Conservation (phyloP, 2,888 invertebrate genomes). For the Luperina testacea region DNA sequence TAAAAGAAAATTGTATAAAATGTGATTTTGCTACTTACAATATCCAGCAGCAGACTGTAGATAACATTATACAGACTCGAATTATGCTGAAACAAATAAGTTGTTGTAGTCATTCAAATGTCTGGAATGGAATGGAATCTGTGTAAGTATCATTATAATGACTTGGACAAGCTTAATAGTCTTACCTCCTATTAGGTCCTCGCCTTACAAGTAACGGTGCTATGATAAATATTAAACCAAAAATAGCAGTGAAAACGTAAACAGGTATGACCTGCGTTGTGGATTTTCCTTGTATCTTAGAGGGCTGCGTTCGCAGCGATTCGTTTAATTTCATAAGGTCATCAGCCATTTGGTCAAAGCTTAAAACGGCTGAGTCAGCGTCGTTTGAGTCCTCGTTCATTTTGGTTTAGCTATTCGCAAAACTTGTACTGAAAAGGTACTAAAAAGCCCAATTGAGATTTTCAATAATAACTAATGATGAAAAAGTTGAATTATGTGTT, state of each 20-base stretch:
- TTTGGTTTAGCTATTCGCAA: neutral
- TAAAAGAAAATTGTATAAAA: neutral
- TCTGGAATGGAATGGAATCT: neutral
- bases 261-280: neutral
- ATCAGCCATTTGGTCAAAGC: neutral
- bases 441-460: neutral
- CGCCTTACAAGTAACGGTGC: constrained; percentile 70
- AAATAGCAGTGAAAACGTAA: constrained; percentile 65
- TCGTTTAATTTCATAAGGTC: too few relatives aligned
- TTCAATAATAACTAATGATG: neutral
- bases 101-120: neutral
- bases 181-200: constrained; percentile 74
- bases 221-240: constrained; percentile 72
- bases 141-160: neutral
- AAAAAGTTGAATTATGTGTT: neutral
- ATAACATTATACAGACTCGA: constrained; percentile 74
- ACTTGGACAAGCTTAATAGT: neutral
- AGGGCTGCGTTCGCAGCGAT: too few relatives aligned
- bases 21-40: constrained; percentile 72
- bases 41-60: constrained; percentile 76
- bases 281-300: neutral
- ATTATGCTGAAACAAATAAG: constrained; percentile 71
- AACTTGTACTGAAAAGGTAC: neutral
- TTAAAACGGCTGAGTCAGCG: neutral
- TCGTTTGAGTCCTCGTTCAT: constrained; percentile 3